A percentile compares a stretch with the other conserved stretches of the same genome.
Evolutionary conservation across 2,797 vertebrate species (phyloP).

Genomic region (Clarias pachynema): DNA sequence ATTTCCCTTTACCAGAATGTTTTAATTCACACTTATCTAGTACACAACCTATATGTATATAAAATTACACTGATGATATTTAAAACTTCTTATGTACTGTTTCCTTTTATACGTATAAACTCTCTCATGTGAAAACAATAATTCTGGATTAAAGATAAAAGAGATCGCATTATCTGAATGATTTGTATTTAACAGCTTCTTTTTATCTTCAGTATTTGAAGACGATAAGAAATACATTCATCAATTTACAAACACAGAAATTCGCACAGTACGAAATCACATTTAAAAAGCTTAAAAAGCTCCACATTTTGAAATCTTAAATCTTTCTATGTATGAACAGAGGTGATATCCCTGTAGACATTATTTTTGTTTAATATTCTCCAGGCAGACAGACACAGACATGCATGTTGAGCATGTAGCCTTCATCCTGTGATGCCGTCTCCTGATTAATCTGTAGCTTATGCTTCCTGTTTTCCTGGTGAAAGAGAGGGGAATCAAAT

Average conservation of each 20-base stretch:
- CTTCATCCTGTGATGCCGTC: constrained; percentile 12
- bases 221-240: not conserved
- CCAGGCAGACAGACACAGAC: not conserved
- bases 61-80: not conserved
- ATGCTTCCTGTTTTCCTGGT: constrained; percentile 22
- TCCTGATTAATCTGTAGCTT: constrained; percentile 28
- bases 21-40: not conserved
- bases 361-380: constrained; percentile 13
- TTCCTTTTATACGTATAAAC: no score
- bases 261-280: not conserved
- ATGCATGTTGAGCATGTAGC: constrained; percentile 10
- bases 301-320: not conserved
- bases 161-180: not conserved
- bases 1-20: not conserved
- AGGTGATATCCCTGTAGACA: not conserved
- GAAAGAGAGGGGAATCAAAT: constrained; percentile 51
- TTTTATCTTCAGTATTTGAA: not conserved
- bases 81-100: not conserved
- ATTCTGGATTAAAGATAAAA: not conserved
- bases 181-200: not conserved
- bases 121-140: not conserved
- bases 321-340: not conserved
- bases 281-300: not conserved
- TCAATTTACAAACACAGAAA: not conserved
- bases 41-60: not conserved